Conservation (phyloP, 2,113 vertebrate genomes). For the Gila orcuttii region DNA sequence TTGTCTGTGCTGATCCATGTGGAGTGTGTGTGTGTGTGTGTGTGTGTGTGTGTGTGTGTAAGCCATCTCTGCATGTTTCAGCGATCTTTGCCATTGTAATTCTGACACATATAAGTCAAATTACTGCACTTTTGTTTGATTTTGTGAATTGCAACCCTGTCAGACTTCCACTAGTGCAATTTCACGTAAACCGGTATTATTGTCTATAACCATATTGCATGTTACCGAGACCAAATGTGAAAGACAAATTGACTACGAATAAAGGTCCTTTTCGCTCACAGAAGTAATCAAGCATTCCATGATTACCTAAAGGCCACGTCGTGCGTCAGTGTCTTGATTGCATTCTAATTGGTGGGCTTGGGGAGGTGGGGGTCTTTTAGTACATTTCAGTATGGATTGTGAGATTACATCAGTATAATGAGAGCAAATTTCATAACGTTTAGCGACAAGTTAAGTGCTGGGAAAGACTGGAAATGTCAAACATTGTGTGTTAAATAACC, state of each 20-base stretch:
- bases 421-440: slow-evolving; percentile 9
- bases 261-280: slow-evolving; percentile 20
- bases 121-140: slow-evolving; percentile 26
- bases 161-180: neutral
- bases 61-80: neutral
- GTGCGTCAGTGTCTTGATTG: slow-evolving; percentile 42
- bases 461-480: slow-evolving; percentile 24
- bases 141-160: neutral
- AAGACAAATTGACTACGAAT: slow-evolving; percentile 11
- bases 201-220: neutral
- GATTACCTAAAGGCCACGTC: slow-evolving; percentile 32
- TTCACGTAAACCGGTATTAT: neutral
- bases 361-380: neutral
- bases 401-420: slow-evolving; percentile 33
- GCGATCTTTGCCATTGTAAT: neutral
- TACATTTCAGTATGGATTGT: slow-evolving; percentile 11
- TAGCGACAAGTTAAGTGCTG: slow-evolving; percentile 7
- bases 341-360: slow-evolving; percentile 23
- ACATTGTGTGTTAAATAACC: slow-evolving; percentile 2
- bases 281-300: slow-evolving; percentile 33
- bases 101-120: slow-evolving; percentile 12
- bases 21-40: neutral
- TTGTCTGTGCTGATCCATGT: neutral
- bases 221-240: slow-evolving; percentile 27
- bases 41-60: slow-evolving; percentile 36